Evolutionary conservation across 2,113 vertebrate species (phyloP).

Genomic region (Prunella fulvescens): DNA sequence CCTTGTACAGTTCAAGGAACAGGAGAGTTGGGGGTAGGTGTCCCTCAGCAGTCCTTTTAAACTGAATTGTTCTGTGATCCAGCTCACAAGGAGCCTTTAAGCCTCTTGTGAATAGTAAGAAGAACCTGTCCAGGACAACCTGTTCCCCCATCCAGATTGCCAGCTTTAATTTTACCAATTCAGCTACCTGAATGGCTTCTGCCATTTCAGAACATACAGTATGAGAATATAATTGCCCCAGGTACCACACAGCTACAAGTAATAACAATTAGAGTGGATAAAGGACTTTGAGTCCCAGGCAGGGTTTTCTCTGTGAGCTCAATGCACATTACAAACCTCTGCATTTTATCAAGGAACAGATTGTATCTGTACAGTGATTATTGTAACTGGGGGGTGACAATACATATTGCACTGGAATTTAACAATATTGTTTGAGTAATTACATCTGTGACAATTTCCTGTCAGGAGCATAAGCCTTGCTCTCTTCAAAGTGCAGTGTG

Average conservation of each 20-base stretch:
- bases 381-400: neutral
- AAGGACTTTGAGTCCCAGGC: neutral
- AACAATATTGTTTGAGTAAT: neutral
- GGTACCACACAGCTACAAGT: neutral
- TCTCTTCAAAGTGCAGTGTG: neutral
- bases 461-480: neutral
- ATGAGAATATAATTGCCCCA: neutral
- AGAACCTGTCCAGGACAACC: neutral
- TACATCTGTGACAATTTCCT: conserved; percentile 7
- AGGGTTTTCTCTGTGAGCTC: neutral
- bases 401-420: neutral
- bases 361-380: neutral
- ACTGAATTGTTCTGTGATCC: neutral
- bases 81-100: neutral
- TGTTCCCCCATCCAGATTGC: neutral
- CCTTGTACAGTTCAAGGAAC: neutral
- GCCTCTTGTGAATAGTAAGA: neutral
- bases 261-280: neutral
- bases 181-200: neutral
- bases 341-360: conserved; percentile 1
- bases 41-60: neutral
- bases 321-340: neutral
- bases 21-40: neutral
- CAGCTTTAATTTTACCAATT: neutral
- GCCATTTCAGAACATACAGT: neutral